Evolutionary conservation across 2,888 invertebrate species (phyloP), one percentile per base, ranked within the genome.

Genomic region (Coelopa pilipes): DNA sequence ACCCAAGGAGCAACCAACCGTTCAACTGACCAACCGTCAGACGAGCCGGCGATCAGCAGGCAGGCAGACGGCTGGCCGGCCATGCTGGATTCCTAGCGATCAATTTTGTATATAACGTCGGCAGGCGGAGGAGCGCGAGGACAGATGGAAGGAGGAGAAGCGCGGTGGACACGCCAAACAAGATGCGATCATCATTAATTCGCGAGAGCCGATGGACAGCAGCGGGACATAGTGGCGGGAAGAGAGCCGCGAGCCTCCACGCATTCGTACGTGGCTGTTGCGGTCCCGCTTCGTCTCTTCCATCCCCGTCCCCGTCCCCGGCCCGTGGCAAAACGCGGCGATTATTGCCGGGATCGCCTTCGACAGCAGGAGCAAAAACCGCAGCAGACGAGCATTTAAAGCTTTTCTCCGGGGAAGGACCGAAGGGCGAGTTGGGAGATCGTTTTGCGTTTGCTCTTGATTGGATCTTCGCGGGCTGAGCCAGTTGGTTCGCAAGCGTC

Each of bases 21-120:
- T n/a, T 1, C 53, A 15, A 46, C 60, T 15, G 45, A 47, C 60
- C 47, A 55, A 45, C 69, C 45, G 67, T 57, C 65, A 49, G 57
- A 21, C 7, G 60, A 57, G 47, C 13, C 49, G 63, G 69, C 73
- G 53, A n/a, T 49, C 59, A 67, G 47, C 57, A 49, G 59, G 57
- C 57, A 34, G 10, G 9, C 74, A 76, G 74, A 76, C 78, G 78
- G 78, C 78, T 78, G 79, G 81, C 80, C 84, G 85, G 85, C 85
- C 85, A 85, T 85, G 83, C 85, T 85, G 85, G 80, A 85, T 85
- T 85, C 85, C 82, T 81, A 76, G 80, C 75, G 74, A 79, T 77
- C 77, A 71, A 71, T 71, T 71, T 55, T 63, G 71, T 71, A 71
- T 65, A 65, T 65, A 71, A 71, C 65, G 46, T 15, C 13, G 13